A percentile compares a stretch with the other conserved stretches of the same genome.
Conservation (phyloP, 2,888 invertebrate genomes). For the Cephonodes hylas region DNA sequence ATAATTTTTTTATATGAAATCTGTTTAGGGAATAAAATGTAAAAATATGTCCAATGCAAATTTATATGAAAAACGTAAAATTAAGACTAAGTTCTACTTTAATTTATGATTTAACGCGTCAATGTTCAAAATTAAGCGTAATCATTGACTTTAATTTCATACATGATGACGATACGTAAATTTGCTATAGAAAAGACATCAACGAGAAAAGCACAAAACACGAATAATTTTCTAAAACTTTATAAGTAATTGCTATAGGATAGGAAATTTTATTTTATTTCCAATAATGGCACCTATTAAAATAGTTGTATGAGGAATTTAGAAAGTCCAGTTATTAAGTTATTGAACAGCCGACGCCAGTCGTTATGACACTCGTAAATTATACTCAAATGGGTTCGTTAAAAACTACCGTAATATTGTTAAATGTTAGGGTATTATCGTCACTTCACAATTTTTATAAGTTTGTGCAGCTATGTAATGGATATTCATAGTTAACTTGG, state of each 20-base stretch:
- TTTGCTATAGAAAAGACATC: conserved; percentile 6
- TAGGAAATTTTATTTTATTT: background rate
- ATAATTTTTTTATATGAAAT: too few relatives aligned
- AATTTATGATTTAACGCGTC: too few relatives aligned
- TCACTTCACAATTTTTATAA: background rate
- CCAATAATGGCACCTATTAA: background rate
- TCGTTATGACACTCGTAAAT: conserved; percentile 7
- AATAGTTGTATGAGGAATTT: background rate
- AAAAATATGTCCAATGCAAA: too few relatives aligned
- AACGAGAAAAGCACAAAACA: background rate
- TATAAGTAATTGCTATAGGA: background rate
- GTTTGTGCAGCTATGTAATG: background rate
- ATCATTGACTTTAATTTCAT: too few relatives aligned
- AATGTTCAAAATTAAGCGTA: background rate
- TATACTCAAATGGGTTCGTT: background rate
- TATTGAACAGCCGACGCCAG: background rate
- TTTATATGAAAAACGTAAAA: too few relatives aligned
- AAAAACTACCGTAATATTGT: background rate
- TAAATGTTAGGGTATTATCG: background rate
- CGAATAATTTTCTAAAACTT: background rate
- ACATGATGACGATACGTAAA: background rate
- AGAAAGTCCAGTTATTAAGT: conserved; percentile 9
- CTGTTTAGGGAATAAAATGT: too few relatives aligned
- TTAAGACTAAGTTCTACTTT: too few relatives aligned
- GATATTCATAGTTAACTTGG: too few relatives aligned